Evolutionary conservation across 2,888 invertebrate species (phyloP).

Genomic region (Athalia cordata): DNA sequence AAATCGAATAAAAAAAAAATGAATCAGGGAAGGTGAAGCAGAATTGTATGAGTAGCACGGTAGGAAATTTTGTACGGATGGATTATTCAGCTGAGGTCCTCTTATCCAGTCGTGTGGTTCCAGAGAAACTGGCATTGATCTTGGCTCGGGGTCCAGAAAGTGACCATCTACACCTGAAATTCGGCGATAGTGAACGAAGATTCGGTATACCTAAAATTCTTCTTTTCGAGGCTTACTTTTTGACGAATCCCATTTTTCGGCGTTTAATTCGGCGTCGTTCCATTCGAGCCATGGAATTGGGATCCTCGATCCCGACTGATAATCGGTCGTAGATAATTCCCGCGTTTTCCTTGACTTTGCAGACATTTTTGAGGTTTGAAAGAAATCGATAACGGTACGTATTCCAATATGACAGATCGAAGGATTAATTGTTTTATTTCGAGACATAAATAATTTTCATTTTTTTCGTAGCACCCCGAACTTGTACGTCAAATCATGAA

Average conservation of each 20-base stretch:
- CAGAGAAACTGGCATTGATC: slow-evolving; percentile 57
- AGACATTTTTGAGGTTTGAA: slow-evolving; percentile 25
- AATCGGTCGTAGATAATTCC: not conserved
- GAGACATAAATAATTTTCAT: not conserved
- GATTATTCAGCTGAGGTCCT: slow-evolving; percentile 52
- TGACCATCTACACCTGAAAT: slow-evolving; percentile 49
- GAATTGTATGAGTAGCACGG: too few species aligned
- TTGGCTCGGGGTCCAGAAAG: slow-evolving; percentile 54
- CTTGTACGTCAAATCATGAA: slow-evolving; percentile 72
- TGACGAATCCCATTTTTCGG: slow-evolving; percentile 59
- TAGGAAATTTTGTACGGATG: slow-evolving; percentile 48
- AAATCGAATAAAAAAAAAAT: not conserved
- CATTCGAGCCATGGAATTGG: slow-evolving; percentile 58
- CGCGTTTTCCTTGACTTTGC: slow-evolving; percentile 28
- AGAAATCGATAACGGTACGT: not conserved
- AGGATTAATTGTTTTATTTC: not conserved
- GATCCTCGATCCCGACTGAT: not conserved
- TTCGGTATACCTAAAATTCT: too few species aligned
- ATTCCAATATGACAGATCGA: not conserved
- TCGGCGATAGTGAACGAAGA: not conserved
- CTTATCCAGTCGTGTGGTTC: slow-evolving; percentile 57
- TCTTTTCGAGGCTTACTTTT: slow-evolving; percentile 52
- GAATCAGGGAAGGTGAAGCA: not conserved
- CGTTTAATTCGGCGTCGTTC: slow-evolving; percentile 59
- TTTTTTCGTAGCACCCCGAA: slow-evolving; percentile 62